A percentile compares a stretch with the other conserved stretches of the same genome.
Conservation (phyloP, 2,113 vertebrate species). For the Oceanodroma tethys region DNA sequence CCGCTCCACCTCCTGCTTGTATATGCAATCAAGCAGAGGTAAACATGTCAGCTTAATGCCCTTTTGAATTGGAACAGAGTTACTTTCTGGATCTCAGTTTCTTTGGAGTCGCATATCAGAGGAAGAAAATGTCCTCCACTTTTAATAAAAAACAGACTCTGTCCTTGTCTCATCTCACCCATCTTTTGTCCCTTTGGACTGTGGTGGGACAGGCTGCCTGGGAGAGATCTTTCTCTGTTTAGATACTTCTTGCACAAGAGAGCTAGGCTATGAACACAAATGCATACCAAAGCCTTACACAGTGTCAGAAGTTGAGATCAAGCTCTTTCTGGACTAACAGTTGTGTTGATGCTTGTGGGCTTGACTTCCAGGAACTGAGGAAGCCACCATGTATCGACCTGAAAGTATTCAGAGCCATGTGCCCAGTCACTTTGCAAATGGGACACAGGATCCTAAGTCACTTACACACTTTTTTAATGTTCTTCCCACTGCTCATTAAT, state of each 20-base stretch:
- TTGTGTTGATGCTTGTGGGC: not conserved
- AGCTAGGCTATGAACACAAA: not conserved
- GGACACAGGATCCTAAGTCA: not conserved
- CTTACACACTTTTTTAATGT: not conserved
- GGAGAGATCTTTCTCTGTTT: not conserved
- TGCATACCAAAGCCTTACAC: not conserved
- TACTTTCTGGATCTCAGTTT: not conserved
- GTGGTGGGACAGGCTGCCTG: not conserved
- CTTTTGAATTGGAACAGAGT: not conserved
- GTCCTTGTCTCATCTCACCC: not conserved
- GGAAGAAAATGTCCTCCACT: not conserved
- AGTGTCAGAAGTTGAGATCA: not conserved
- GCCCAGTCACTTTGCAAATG: not conserved
- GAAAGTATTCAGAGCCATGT: not conserved
- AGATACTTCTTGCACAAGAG: not conserved
- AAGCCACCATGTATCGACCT: not conserved
- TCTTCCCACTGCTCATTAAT: not conserved
- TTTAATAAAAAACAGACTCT: not conserved
- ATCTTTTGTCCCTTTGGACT: not conserved
- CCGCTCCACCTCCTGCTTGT: not conserved
- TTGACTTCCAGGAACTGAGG: not conserved
- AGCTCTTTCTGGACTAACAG: not conserved
- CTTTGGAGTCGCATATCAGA: accelerated
- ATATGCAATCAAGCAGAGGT: accelerated
- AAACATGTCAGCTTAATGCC: accelerated